phyloP scores from a whole-genome alignment of 2,888 invertebrate species.

The Danaus chrysippus region DNA sequence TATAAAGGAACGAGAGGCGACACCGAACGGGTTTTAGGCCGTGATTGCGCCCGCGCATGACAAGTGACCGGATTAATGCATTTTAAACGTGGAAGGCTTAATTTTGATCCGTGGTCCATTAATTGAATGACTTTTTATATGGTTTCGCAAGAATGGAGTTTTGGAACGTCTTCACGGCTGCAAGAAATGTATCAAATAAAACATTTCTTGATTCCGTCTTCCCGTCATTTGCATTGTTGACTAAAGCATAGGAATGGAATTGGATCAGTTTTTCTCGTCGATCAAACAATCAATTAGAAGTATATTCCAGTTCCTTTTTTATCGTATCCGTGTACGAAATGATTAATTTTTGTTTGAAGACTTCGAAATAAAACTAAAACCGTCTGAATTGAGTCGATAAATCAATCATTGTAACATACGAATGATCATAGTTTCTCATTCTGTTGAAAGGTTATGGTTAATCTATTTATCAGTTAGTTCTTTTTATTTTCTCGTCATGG shows the following conservation, averaged over 20 bases:
- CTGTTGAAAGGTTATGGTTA: conserved; percentile 40
- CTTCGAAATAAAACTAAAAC: not conserved
- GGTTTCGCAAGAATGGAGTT: conserved; percentile 39
- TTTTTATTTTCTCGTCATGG: conserved; percentile 37
- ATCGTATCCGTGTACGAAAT: too few species aligned
- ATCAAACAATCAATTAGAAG: too few species aligned
- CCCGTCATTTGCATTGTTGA: conserved; percentile 14
- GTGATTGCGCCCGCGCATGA: conserved; percentile 61
- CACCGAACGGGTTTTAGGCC: conserved; percentile 68
- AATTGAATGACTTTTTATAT: conserved; percentile 65
- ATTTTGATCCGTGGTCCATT: conserved; percentile 68
- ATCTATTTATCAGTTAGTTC: conserved; percentile 48
- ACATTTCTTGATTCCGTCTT: conserved; percentile 21
- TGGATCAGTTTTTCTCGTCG: not conserved
- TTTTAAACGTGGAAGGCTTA: conserved; percentile 78
- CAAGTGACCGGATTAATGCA: conserved; percentile 78
- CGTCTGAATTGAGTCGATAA: conserved; percentile 9
- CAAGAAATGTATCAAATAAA: conserved; percentile 28
- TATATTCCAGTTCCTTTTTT: too few species aligned
- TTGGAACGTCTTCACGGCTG: conserved; percentile 28
- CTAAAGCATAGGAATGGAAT: conserved; percentile 1
- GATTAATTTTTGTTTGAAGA: too few species aligned
- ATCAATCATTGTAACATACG: conserved; percentile 6
- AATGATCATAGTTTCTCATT: conserved; percentile 12
- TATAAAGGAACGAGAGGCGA: conserved; percentile 52